These are phyloP conservation scores for Eleutherodactylus coqui DNA, from an alignment of 2,797 vertebrate genomes.

Conservation along the genomic window DNA sequence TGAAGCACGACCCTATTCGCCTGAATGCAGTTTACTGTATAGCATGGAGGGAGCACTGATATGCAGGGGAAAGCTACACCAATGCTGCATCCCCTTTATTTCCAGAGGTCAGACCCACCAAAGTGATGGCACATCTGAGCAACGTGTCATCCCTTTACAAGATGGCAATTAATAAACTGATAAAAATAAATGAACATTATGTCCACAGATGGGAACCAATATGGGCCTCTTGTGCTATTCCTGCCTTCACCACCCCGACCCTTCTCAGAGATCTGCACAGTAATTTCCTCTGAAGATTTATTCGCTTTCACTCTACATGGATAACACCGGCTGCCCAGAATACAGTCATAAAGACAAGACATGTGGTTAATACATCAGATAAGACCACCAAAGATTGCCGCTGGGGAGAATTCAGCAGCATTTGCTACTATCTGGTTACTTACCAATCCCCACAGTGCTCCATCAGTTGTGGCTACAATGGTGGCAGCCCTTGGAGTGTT, in stretches of 20 bases:
- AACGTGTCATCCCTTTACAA: too few species aligned
- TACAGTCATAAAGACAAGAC: neutral
- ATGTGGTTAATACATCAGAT: neutral
- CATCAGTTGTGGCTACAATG: constrained; percentile 89
- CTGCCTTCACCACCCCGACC: neutral
- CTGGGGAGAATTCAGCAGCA: too few species aligned
- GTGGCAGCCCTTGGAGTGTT: constrained; percentile 96
- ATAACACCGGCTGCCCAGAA: neutral
- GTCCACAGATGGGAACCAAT: too few species aligned
- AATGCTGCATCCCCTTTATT: too few species aligned
- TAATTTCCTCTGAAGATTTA: neutral
- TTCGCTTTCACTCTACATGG: neutral
- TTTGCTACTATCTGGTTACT: constrained; percentile 68
- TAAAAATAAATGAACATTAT: too few species aligned
- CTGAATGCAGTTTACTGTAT: too few species aligned
- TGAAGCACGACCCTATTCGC: too few species aligned
- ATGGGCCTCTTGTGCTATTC: neutral
- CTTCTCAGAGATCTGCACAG: neutral
- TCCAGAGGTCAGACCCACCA: too few species aligned
- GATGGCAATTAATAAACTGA: too few species aligned
- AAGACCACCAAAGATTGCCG: neutral
- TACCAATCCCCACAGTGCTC: constrained; percentile 95
- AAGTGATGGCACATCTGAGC: too few species aligned
- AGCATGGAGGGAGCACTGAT: too few species aligned
- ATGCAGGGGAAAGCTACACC: too few species aligned